Conservation (phyloP, 2,113 vertebrate genomes). For the Cololabis saira region DNA sequence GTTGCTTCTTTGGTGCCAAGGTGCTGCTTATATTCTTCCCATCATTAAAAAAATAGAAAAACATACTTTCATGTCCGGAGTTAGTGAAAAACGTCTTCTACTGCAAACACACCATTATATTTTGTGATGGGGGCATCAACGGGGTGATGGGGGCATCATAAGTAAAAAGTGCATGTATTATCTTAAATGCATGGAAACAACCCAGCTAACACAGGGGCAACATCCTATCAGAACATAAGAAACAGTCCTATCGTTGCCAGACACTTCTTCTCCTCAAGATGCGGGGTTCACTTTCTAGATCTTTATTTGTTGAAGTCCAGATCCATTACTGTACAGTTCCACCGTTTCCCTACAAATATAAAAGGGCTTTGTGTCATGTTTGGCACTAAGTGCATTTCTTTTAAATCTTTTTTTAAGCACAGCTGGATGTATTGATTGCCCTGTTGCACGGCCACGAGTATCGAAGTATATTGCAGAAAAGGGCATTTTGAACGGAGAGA, state of each 20-base stretch:
- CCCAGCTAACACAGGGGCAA: no score
- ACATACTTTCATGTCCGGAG: not conserved
- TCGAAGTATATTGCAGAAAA: slow-evolving; percentile 12
- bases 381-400: not conserved
- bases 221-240: no score
- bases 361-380: slow-evolving; percentile 3
- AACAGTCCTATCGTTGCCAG: no score
- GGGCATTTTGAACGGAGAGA: slow-evolving; percentile 32
- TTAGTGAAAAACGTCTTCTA: no score
- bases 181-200: no score
- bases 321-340: slow-evolving; percentile 17
- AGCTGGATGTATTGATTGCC: slow-evolving; percentile 51
- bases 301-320: slow-evolving; percentile 23
- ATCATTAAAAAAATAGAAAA: slow-evolving; percentile 44
- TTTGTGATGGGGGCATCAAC: no score
- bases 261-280: not conserved
- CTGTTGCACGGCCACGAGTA: not conserved
- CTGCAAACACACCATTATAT: no score
- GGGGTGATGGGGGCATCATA: no score
- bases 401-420: slow-evolving; percentile 35
- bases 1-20: not conserved
- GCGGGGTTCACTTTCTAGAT: not conserved
- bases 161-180: no score
- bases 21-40: slow-evolving; percentile 23
- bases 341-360: slow-evolving; percentile 20